These are phyloP conservation scores for Leptinotarsa rubiginosa DNA, from an alignment of 2,888 invertebrate species.

Conservation along the genomic window DNA sequence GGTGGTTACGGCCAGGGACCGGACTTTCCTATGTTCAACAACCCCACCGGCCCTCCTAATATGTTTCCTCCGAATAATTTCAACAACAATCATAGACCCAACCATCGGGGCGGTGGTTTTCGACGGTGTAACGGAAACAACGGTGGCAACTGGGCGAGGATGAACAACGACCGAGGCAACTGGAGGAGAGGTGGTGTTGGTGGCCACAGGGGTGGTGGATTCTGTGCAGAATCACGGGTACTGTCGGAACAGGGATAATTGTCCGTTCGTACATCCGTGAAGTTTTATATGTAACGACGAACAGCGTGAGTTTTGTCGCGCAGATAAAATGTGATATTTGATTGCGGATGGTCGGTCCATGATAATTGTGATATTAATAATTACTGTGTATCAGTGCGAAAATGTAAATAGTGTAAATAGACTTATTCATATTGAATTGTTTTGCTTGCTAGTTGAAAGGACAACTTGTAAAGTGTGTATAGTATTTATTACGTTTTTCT, in stretches of 20 bases:
- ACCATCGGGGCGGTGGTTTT: conserved; percentile 27
- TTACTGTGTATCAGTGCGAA: no score
- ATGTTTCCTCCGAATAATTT: no score
- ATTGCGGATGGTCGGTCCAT: neutral
- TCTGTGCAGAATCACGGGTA: conserved; percentile 85
- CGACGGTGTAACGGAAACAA: conserved; percentile 55
- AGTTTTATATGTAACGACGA: conserved; percentile 1
- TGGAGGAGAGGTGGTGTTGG: conserved; percentile 66
- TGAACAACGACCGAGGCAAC: conserved; percentile 63
- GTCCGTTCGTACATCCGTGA: conserved; percentile 83
- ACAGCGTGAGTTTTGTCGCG: conserved; percentile 16
- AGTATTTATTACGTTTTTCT: conserved; percentile 19
- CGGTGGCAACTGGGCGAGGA: conserved; percentile 70
- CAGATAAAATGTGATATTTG: conserved; percentile 43
- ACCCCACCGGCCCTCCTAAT: conserved; percentile 27
- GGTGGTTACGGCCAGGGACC: conserved; percentile 40
- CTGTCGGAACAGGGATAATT: conserved; percentile 85
- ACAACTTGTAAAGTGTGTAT: conserved; percentile 7
- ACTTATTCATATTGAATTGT: neutral
- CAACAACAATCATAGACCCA: no score
- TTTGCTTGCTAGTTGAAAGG: neutral
- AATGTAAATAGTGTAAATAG: neutral
- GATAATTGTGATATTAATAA: no score
- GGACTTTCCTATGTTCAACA: conserved; percentile 28
- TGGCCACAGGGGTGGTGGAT: conserved; percentile 66